Evolutionary conservation across 2,797 vertebrate species (phyloP).

Genomic region (Mormyrus proboscirostris): DNA sequence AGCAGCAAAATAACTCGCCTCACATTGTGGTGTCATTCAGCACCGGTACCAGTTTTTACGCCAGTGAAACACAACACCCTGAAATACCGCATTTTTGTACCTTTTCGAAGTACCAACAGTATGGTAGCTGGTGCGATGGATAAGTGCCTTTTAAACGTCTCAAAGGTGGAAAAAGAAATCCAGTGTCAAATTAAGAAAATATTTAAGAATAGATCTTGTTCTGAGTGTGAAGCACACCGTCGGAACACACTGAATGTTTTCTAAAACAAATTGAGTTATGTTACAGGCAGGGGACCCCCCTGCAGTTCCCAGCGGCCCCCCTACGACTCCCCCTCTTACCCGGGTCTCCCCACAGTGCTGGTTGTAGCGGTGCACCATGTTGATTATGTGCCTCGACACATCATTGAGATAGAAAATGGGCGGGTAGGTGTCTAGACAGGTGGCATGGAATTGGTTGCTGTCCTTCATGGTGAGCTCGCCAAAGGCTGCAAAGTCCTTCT

Average conservation of each 20-base stretch:
- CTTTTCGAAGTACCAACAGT: not conserved
- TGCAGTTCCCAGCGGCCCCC: not conserved
- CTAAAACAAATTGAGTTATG: not conserved
- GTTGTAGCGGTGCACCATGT: slow-evolving; percentile 80
- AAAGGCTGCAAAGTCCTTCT: slow-evolving; percentile 74
- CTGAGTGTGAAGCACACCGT: not conserved
- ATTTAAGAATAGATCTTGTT: not conserved
- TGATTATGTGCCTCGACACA: slow-evolving; percentile 71
- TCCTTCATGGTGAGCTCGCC: slow-evolving; percentile 87
- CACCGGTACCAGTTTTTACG: not conserved
- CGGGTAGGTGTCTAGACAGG: slow-evolving; percentile 92
- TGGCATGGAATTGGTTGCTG: slow-evolving; percentile 97
- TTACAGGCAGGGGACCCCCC: not conserved
- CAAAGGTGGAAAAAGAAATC: not conserved
- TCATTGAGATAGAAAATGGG: slow-evolving; percentile 90
- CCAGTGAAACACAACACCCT: not conserved
- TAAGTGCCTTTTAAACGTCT: not conserved
- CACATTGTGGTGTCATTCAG: not conserved
- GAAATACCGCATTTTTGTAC: not conserved
- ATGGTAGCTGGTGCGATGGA: not conserved
- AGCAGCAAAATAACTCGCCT: not conserved
- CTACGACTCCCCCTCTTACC: slow-evolving; percentile 51
- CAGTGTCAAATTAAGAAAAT: not conserved
- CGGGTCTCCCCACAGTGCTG: slow-evolving; percentile 65
- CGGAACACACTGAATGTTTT: not conserved